These are phyloP conservation scores for Patella vulgata DNA, from an alignment of 1,140 invertebrate species.

Conservation along the genomic window DNA sequence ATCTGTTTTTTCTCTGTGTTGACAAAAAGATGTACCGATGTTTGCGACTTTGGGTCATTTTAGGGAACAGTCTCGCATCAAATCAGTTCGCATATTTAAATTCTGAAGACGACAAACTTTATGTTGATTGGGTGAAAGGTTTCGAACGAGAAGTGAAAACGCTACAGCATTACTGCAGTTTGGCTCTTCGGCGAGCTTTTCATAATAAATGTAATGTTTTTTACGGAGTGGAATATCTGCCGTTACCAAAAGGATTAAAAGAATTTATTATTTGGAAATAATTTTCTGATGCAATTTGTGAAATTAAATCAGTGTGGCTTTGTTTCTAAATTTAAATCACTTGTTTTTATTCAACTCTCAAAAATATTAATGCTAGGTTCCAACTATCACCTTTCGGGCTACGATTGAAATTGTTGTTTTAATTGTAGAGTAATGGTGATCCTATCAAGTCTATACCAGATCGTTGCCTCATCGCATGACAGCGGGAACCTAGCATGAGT, in stretches of 20 bases:
- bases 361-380: too few species aligned
- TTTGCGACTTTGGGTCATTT: not conserved
- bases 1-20: constrained; percentile 1
- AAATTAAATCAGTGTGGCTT: too few species aligned
- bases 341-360: too few species aligned
- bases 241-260: not conserved
- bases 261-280: too few species aligned
- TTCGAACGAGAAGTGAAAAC: not conserved
- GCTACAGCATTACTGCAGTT: constrained; percentile 6
- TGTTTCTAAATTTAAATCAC: too few species aligned
- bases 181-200: not conserved
- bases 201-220: constrained; percentile 5
- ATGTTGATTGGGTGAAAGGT: constrained; percentile 4
- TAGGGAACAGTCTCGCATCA: not conserved
- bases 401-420: too few species aligned
- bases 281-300: too few species aligned
- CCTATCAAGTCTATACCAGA: too few species aligned
- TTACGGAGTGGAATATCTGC: not conserved
- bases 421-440: too few species aligned
- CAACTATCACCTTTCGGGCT: too few species aligned
- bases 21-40: constrained; percentile 1
- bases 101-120: constrained; percentile 1
- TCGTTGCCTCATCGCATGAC: too few species aligned
- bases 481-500: too few species aligned
- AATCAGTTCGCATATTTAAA: not conserved